phyloP scores from a whole-genome alignment of 2,797 vertebrate genomes.

The Galagoides demidoff region DNA sequence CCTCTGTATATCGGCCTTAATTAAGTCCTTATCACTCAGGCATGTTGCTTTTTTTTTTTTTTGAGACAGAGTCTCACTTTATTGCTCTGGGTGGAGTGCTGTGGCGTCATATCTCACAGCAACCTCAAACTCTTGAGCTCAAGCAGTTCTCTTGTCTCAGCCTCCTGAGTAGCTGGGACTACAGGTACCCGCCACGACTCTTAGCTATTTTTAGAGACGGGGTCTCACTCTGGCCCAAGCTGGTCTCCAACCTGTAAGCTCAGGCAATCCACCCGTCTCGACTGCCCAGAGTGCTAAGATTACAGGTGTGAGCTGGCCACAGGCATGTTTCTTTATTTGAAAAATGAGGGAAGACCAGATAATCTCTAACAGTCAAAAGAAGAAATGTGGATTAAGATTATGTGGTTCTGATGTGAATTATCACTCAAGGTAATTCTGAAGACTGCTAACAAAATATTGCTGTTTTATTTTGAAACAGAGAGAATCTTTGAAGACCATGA shows the following conservation, averaged over 20 bases:
- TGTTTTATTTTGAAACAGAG: slow-evolving; percentile 87
- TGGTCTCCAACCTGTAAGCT: no score
- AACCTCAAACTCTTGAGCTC: no score
- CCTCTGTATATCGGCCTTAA: neutral
- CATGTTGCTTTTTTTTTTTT: neutral
- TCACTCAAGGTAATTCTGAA: neutral
- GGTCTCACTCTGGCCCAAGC: no score
- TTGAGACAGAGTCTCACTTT: no score
- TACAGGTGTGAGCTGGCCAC: neutral
- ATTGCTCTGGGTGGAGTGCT: no score
- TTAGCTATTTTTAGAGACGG: no score
- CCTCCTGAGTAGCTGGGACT: no score
- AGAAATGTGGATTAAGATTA: neutral
- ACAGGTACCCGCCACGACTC: no score
- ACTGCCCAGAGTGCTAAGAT: no score
- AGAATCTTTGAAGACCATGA: slow-evolving; percentile 99
- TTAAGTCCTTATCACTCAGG: neutral
- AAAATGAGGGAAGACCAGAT: slow-evolving; percentile 34
- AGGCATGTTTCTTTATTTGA: neutral
- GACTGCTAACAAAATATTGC: slow-evolving; percentile 63
- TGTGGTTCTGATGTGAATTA: slow-evolving; percentile 37
- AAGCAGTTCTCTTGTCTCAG: no score
- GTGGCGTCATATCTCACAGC: no score
- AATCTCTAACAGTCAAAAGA: neutral
- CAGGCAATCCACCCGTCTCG: no score